Evolutionary conservation across 2,888 invertebrate genomes (phyloP).

Genomic region (Drosophila meridionalis): DNA sequence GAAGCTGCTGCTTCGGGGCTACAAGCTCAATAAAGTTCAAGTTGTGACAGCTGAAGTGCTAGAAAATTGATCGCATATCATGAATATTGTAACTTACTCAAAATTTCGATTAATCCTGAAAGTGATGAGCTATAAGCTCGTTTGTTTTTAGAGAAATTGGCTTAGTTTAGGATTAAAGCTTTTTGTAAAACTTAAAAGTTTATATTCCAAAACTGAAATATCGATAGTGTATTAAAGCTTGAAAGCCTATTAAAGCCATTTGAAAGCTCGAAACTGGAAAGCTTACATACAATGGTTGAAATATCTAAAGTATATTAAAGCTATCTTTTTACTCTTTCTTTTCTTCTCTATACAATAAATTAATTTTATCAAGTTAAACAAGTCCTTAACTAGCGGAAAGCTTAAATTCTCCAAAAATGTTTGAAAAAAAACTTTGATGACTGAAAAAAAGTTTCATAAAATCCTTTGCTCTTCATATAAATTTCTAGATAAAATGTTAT

Average conservation of each 20-base stretch:
- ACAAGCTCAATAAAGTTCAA: constrained; percentile 1
- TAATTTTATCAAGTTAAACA: too few relatives aligned
- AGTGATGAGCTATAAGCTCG: background rate
- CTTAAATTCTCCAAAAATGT: too few relatives aligned
- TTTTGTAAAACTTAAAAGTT: background rate
- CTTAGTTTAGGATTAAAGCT: background rate
- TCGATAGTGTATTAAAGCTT: too few relatives aligned
- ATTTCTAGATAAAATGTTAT: too few relatives aligned
- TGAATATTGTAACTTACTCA: too few relatives aligned
- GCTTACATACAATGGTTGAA: too few relatives aligned
- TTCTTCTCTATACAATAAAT: too few relatives aligned
- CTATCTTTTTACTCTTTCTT: background rate
- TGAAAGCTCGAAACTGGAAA: background rate
- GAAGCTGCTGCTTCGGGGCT: background rate
- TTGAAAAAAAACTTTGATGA: too few relatives aligned
- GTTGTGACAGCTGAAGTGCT: background rate
- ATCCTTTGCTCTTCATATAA: too few relatives aligned
- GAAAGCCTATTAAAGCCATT: background rate
- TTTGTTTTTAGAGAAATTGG: background rate
- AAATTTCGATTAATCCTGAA: background rate
- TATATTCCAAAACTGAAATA: background rate
- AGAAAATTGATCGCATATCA: background rate
- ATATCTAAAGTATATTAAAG: background rate
- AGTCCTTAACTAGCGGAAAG: too few relatives aligned
- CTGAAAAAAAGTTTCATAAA: too few relatives aligned